These are phyloP conservation scores for Coremacera marginata DNA, from an alignment of 2,888 invertebrate species.

Conservation along the genomic window DNA sequence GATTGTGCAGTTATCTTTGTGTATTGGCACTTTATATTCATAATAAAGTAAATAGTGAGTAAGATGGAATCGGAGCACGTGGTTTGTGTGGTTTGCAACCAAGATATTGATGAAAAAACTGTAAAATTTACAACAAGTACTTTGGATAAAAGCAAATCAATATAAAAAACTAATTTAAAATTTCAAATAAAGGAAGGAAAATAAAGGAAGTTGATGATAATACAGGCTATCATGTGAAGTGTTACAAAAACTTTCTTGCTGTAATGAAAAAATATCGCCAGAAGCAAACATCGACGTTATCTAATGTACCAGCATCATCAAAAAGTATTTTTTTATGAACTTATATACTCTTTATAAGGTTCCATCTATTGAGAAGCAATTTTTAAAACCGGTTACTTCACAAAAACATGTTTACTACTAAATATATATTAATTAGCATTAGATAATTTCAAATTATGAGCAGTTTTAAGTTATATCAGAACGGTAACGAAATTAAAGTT, in stretches of 20 bases:
- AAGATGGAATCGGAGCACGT: conserved; percentile 1
- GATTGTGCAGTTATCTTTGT: conserved; percentile 16
- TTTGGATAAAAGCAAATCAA: conserved; percentile 15
- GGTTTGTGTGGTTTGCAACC: conserved; percentile 15
- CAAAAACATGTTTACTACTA: neutral
- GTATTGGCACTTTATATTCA: conserved; percentile 12
- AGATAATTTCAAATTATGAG: neutral
- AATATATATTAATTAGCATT: neutral
- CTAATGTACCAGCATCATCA: neutral
- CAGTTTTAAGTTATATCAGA: neutral
- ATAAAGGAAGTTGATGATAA: conserved; percentile 18
- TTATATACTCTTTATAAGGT: conserved; percentile 13
- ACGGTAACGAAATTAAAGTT: neutral
- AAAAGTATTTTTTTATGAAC: neutral
- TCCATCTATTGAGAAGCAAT: neutral
- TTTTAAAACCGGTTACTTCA: neutral
- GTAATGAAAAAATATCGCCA: conserved; percentile 3
- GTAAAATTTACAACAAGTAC: conserved; percentile 16
- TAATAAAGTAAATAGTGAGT: conserved; percentile 3
- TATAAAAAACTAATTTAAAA: conserved; percentile 8
- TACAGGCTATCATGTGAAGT: conserved; percentile 16
- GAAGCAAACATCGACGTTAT: neutral
- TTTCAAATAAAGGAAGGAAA: no score
- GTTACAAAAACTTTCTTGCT: conserved; percentile 9
- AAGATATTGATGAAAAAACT: conserved; percentile 11